Evolutionary conservation across 2,888 invertebrate genomes (phyloP).

Genomic region (Epistrophe eligans): DNA sequence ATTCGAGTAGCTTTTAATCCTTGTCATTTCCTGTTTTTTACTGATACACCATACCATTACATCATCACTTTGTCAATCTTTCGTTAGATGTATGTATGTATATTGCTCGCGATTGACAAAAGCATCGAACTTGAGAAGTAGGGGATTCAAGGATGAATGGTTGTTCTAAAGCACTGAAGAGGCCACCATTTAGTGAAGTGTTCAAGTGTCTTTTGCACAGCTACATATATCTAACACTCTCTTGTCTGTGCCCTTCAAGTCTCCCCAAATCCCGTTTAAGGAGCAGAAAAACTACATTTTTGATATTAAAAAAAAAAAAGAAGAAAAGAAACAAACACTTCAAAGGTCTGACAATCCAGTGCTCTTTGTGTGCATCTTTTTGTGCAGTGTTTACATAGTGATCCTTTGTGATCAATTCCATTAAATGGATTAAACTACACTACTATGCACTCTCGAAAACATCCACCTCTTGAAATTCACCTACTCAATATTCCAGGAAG

Average conservation of each 20-base stretch:
- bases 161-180: conserved; percentile 38
- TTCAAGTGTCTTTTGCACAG: conserved; percentile 17
- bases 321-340: background rate
- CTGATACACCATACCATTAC: conserved; percentile 51
- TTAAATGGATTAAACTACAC: conserved; percentile 68
- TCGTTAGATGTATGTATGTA: background rate
- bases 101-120: conserved; percentile 62
- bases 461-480: conserved; percentile 31
- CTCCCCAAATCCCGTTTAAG: background rate
- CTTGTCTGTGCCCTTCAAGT: background rate
- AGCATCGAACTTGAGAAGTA: conserved; percentile 38
- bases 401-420: conserved; percentile 71
- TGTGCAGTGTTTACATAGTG: conserved; percentile 54
- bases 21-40: conserved; percentile 59
- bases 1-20: conserved; percentile 73
- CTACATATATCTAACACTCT: background rate
- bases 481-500: conserved; percentile 15
- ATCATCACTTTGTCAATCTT: conserved; percentile 27
- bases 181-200: conserved; percentile 39
- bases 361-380: conserved; percentile 57
- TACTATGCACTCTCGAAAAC: conserved; percentile 36
- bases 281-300: background rate
- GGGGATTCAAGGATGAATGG: conserved; percentile 21
- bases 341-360: conserved; percentile 26
- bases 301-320: conserved; percentile 7